These are phyloP conservation scores for Brienomyrus brachyistius DNA, from an alignment of 2,113 vertebrate species.

Conservation along the genomic window DNA sequence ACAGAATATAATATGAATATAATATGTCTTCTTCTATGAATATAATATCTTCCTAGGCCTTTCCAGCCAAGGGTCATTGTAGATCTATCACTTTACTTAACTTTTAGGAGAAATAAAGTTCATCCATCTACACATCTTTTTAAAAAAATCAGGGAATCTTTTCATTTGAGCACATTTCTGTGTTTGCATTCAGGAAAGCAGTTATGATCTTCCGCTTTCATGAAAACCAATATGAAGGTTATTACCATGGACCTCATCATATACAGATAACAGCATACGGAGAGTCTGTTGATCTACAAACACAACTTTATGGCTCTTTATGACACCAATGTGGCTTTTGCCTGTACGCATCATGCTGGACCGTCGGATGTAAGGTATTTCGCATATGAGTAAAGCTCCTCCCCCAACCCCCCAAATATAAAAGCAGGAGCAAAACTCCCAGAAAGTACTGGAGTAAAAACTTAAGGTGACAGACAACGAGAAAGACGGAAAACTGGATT, in stretches of 20 bases:
- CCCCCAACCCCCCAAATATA: neutral
- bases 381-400: neutral
- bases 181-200: neutral
- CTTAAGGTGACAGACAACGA: neutral
- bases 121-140: neutral
- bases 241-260: neutral
- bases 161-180: neutral
- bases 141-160: neutral
- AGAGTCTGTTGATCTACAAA: neutral
- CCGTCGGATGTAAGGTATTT: neutral
- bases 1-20: no score
- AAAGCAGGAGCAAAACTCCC: neutral
- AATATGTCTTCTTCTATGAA: no score
- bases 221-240: neutral
- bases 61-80: neutral
- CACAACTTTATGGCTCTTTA: slow-evolving; percentile 5
- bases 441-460: neutral
- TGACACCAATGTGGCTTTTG: neutral
- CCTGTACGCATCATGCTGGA: neutral
- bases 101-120: no score
- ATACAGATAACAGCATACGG: neutral
- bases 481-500: neutral
- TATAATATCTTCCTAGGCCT: neutral
- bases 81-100: neutral
- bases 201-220: neutral